Percentiles rank a stretch among this genome's conserved stretches.
Evolutionary conservation across 2,113 vertebrate species (phyloP).

Genomic region (Microcebus lehilahytsara): DNA sequence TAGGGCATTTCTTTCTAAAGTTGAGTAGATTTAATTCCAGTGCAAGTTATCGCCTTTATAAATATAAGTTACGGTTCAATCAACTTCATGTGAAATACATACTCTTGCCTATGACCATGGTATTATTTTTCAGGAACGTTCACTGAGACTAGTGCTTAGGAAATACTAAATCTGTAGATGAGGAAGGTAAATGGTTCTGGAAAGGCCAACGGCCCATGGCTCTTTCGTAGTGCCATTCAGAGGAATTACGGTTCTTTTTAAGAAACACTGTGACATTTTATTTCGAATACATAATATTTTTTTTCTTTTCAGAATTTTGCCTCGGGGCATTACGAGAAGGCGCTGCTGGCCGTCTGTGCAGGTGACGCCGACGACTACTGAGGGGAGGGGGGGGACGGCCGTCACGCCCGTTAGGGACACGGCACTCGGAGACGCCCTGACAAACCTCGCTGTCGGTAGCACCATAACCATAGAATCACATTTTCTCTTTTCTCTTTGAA

Average conservation of each 20-base stretch:
- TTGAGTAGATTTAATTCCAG: not conserved
- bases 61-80: not conserved
- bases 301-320: slow-evolving; percentile 84
- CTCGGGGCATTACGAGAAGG: slow-evolving; percentile 86
- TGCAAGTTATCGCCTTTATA: not conserved
- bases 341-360: slow-evolving; percentile 85
- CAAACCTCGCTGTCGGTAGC: not conserved
- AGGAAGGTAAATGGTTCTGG: not conserved
- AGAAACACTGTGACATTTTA: not conserved
- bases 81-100: not conserved
- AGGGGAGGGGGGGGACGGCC: slow-evolving; percentile 26
- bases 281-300: slow-evolving; percentile 9
- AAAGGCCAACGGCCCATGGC: not conserved
- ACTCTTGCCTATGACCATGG: not conserved
- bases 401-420: not conserved
- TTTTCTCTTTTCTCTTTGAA: slow-evolving; percentile 55
- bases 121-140: not conserved
- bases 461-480: not conserved
- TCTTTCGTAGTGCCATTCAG: not conserved
- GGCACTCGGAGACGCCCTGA: not conserved
- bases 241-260: not conserved
- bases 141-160: not conserved
- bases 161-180: not conserved
- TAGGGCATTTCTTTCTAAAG: not conserved
- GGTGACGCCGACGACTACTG: slow-evolving; percentile 84